Conservation (phyloP, 2,797 vertebrate genomes). For the Acanthurus leucopareius region DNA sequence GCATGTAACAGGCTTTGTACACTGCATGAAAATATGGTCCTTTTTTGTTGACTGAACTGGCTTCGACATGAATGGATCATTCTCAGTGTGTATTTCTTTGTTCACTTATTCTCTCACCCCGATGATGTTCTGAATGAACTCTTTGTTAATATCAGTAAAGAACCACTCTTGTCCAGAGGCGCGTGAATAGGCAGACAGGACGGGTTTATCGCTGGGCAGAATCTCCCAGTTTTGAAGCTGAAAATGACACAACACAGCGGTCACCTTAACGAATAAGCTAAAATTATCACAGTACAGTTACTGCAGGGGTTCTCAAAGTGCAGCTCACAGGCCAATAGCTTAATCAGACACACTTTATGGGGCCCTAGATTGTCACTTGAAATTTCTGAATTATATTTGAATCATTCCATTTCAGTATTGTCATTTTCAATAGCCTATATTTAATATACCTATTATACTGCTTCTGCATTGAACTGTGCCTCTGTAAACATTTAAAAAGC, state of each 20-base stretch:
- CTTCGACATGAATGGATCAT: not conserved
- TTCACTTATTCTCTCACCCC: conserved; percentile 78
- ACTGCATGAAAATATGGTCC: not conserved
- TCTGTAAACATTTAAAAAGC: too few relatives aligned
- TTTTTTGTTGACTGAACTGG: not conserved
- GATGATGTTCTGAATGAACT: conserved; percentile 75
- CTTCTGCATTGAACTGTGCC: too few relatives aligned
- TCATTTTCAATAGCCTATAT: too few relatives aligned
- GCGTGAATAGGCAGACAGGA: conserved; percentile 83
- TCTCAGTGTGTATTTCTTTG: not conserved
- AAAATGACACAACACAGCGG: conserved; percentile 38
- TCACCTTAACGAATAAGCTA: not conserved
- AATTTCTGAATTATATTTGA: too few relatives aligned
- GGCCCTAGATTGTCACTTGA: too few relatives aligned
- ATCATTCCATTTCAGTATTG: too few relatives aligned
- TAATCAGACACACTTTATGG: too few relatives aligned
- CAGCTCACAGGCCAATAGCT: too few relatives aligned
- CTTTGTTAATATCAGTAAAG: conserved; percentile 83
- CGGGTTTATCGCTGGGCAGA: conserved; percentile 79
- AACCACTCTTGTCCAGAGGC: conserved; percentile 87
- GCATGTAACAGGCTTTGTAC: conserved; percentile 5
- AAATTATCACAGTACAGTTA: not conserved
- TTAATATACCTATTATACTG: too few relatives aligned
- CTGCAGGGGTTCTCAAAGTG: not conserved
- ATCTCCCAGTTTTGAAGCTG: conserved; percentile 88